phyloP scores from a whole-genome alignment of 2,113 vertebrate species.

The Aleadryas rufinucha region DNA sequence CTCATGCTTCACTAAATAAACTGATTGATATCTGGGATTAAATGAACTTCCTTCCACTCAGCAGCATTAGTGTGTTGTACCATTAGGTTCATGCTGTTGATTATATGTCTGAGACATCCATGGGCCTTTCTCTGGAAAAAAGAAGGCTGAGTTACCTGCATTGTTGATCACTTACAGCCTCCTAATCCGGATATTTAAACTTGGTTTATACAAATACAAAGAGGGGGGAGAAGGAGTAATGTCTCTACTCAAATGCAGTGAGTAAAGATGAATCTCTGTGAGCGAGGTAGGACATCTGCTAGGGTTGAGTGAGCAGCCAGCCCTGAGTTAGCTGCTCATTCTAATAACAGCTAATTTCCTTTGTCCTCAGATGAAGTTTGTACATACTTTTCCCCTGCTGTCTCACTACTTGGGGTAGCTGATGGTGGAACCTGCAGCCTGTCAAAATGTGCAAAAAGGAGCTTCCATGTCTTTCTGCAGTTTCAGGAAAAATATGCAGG shows the following conservation, averaged over 20 bases:
- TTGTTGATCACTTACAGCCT: background rate
- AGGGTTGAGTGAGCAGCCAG: background rate
- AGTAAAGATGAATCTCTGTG: background rate
- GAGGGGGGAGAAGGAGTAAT: background rate
- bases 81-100: background rate
- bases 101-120: background rate
- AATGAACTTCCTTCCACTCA: background rate
- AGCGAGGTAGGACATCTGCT: background rate
- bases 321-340: background rate
- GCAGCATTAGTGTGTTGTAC: background rate
- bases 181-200: background rate
- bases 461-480: background rate
- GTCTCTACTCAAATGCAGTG: background rate
- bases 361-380: background rate
- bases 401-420: background rate
- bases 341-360: background rate
- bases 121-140: background rate
- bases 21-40: background rate
- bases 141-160: background rate
- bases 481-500: background rate
- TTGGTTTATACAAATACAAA: background rate
- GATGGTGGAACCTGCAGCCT: background rate
- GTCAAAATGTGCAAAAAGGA: background rate
- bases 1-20: background rate
- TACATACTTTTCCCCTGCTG: accelerated